phyloP scores from a whole-genome alignment of 2,888 invertebrate species.

The Coleophora flavipennella region DNA sequence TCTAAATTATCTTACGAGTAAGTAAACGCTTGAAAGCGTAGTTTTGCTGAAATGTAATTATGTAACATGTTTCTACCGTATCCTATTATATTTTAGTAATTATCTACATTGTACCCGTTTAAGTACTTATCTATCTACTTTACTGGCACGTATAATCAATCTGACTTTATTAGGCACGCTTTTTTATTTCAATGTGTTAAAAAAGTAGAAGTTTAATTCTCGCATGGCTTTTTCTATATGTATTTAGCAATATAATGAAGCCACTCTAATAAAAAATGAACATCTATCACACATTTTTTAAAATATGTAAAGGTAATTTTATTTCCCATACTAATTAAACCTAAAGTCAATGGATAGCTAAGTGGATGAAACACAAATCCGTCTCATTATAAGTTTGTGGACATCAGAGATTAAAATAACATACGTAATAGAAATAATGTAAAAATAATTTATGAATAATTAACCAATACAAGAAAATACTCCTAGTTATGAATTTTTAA shows the following conservation, averaged over 20 bases:
- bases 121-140: constrained; percentile 57
- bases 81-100: constrained; percentile 68
- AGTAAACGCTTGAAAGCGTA: constrained; percentile 65
- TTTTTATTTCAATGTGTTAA: constrained; percentile 31
- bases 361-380: constrained; percentile 47
- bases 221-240: constrained; percentile 59
- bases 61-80: constrained; percentile 56
- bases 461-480: constrained; percentile 57
- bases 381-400: constrained; percentile 55
- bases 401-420: constrained; percentile 55
- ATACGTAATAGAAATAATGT: constrained; percentile 68
- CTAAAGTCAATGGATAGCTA: constrained; percentile 15
- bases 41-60: constrained; percentile 60
- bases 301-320: constrained; percentile 8
- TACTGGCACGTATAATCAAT: constrained; percentile 54
- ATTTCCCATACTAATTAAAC: constrained; percentile 8
- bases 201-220: constrained; percentile 38
- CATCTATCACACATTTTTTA: background rate
- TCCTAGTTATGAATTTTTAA: constrained; percentile 55
- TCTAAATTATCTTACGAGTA: constrained; percentile 61
- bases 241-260: constrained; percentile 18
- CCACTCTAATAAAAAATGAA: constrained; percentile 19
- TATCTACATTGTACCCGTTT: constrained; percentile 65
- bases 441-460: constrained; percentile 39
- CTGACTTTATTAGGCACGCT: constrained; percentile 57